A percentile compares a stretch with the other conserved stretches of the same genome.
Evolutionary conservation across 1,140 invertebrate genomes (phyloP).

Genomic region (Sipha flava): DNA sequence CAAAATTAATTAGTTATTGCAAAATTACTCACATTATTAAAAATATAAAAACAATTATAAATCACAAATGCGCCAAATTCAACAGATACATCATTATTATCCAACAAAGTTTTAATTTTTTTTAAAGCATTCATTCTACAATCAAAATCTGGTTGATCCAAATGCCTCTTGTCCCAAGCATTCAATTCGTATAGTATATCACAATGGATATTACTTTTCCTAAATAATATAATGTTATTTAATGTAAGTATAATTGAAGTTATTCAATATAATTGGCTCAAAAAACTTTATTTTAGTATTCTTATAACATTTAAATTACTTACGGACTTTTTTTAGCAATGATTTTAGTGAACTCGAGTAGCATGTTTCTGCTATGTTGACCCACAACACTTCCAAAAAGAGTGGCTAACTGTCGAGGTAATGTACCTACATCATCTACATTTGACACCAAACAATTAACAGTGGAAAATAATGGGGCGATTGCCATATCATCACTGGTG

Average conservation of each 20-base stretch:
- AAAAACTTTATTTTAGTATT: too few relatives aligned
- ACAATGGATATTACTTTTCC: conserved; percentile 27
- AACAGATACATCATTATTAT: conserved; percentile 50
- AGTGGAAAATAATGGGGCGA: conserved; percentile 58
- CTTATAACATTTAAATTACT: not conserved
- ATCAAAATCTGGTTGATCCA: conserved; percentile 88
- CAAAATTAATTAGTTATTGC: not conserved
- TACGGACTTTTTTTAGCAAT: conserved; percentile 12
- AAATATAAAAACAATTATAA: conserved; percentile 72
- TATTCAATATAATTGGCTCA: too few relatives aligned
- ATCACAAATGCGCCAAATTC: conserved; percentile 64
- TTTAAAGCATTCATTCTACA: conserved; percentile 64
- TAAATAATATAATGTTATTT: not conserved
- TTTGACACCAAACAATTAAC: conserved; percentile 64
- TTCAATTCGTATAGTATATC: conserved; percentile 53
- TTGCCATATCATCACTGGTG: conserved; percentile 50
- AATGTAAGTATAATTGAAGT: not conserved
- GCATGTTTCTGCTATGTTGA: conserved; percentile 51
- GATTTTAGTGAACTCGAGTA: conserved; percentile 32
- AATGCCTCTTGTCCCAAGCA: conserved; percentile 71
- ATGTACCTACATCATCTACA: conserved; percentile 54
- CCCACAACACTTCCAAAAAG: conserved; percentile 55
- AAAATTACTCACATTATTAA: conserved; percentile 50
- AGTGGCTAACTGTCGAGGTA: conserved; percentile 57
- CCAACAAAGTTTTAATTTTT: conserved; percentile 52